Base-by-base conservation (phyloP, 2,888 invertebrate species). In the Protula sp. region DNA sequence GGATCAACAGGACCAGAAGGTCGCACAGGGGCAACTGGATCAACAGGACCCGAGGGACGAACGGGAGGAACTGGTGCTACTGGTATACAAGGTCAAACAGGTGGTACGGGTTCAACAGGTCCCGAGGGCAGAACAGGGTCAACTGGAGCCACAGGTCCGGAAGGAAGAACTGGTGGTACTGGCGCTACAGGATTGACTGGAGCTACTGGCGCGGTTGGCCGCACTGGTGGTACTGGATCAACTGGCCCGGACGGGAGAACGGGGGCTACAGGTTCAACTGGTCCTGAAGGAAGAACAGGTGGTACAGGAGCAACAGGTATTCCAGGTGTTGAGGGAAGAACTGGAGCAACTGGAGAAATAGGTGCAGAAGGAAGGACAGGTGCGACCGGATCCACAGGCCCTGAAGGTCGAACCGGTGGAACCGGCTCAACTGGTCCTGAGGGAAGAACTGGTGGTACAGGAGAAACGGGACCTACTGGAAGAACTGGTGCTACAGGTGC, bases 201-300 rank as follows among this genome's bases (percentile, higher is more conserved):
- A n/a, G 27, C 59, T 28, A 53, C 47, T 19, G 64, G 29, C 30
- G 30, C 24, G 14, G 47, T 56, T 28, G 65, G 60, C 30, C 30
- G 22, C 22, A 59, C 58, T 28, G 67, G 67, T 38, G 14, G 45
- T n/a, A 63, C 63, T 22, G 68, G 68, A 29, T 58, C 59, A 28
- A 61, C 59, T 38, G 64, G 66, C 19, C 57, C 54, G 29, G 57
- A 61, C 22, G 64, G 66, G 28, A 24, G 54, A 22, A 64, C 60
- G n/a, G 63, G 63, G 26, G 54, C 54, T 30, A 62, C 61, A 2
- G 62, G 64, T 47, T 54, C 55, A 45, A 53, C 59, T 4, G 68
- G 68, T 50, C 30, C 28, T 9, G 59, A 58, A 28, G 68, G 68
- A 22, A 48, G 52, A 31, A 58, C 56, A 9, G 64, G 63, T 24